These are phyloP conservation scores for Linepithema humile DNA, from an alignment of 1,140 invertebrate genomes.

Conservation along the genomic window DNA sequence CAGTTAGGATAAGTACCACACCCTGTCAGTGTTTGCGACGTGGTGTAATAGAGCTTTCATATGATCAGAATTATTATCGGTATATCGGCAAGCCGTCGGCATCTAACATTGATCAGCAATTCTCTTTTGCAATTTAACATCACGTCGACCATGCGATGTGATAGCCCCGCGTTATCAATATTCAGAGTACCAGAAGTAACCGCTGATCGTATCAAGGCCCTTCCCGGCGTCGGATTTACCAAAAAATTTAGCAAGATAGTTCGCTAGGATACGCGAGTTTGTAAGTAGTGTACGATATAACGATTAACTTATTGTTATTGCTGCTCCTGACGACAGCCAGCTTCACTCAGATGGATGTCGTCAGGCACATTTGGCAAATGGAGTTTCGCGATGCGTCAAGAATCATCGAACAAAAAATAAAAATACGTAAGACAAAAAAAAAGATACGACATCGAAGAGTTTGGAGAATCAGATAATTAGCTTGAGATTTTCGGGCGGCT, in stretches of 20 bases:
- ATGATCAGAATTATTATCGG: slow-evolving; percentile 14
- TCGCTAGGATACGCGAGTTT: slow-evolving; percentile 71
- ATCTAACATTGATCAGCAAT: background rate
- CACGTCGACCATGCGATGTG: background rate
- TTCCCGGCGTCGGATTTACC: slow-evolving; percentile 76
- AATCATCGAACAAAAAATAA: background rate
- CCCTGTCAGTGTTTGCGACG: slow-evolving; percentile 12
- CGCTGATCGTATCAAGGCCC: background rate
- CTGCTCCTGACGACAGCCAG: slow-evolving; percentile 27
- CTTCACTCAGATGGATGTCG: background rate
- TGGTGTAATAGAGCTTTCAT: slow-evolving; percentile 1
- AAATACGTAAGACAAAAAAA: too few species aligned
- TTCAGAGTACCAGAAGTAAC: background rate
- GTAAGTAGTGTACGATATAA: slow-evolving; percentile 83
- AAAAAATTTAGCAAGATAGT: slow-evolving; percentile 77
- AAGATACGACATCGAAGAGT: background rate
- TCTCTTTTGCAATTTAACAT: background rate
- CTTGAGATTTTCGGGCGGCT: slow-evolving; percentile 15
- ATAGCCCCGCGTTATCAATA: background rate
- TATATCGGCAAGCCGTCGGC: background rate
- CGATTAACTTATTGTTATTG: slow-evolving; percentile 70
- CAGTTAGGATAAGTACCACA: slow-evolving; percentile 24
- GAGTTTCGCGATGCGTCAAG: background rate
- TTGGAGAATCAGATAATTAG: background rate
- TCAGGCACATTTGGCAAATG: background rate